Evolutionary conservation across 1,140 invertebrate genomes (phyloP).

Genomic region (Scaptodrosophila lebanonensis): DNA sequence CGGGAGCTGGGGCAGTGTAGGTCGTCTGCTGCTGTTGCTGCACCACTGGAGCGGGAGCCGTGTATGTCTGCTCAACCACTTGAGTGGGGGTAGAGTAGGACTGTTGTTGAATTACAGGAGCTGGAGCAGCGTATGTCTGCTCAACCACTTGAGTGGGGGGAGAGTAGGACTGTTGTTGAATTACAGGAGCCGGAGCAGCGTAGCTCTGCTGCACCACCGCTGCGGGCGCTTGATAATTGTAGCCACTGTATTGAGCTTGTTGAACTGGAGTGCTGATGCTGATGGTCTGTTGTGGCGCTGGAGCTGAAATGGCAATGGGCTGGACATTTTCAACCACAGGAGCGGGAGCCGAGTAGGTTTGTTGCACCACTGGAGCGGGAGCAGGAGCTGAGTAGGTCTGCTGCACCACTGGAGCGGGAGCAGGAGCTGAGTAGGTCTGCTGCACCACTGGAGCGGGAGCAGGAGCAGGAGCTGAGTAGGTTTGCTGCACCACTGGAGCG

Average conservation of each 20-base stretch:
- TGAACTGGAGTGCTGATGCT: not conserved
- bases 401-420: not conserved
- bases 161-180: constrained; percentile 17
- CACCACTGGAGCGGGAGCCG: constrained; percentile 22
- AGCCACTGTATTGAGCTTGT: not conserved
- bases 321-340: constrained; percentile 27
- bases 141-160: constrained; percentile 28
- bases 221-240: constrained; percentile 8
- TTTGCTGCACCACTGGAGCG: not conserved
- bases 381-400: constrained; percentile 9
- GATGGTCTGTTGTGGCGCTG: constrained; percentile 22
- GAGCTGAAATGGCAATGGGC: constrained; percentile 6
- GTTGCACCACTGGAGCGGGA: constrained; percentile 16
- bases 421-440: constrained; percentile 7
- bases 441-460: constrained; percentile 14
- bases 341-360: constrained; percentile 17
- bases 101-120: constrained; percentile 19
- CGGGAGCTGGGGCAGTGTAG: constrained; percentile 18
- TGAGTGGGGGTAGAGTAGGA: constrained; percentile 15
- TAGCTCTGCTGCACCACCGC: constrained; percentile 25
- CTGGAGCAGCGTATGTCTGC: constrained; percentile 11
- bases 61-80: not conserved
- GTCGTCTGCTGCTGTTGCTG: constrained; percentile 23
- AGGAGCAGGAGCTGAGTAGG: not conserved
- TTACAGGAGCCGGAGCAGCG: constrained; percentile 13